Conservation (phyloP, 2,888 invertebrate species). For the Chymomyza fuscimana region DNA sequence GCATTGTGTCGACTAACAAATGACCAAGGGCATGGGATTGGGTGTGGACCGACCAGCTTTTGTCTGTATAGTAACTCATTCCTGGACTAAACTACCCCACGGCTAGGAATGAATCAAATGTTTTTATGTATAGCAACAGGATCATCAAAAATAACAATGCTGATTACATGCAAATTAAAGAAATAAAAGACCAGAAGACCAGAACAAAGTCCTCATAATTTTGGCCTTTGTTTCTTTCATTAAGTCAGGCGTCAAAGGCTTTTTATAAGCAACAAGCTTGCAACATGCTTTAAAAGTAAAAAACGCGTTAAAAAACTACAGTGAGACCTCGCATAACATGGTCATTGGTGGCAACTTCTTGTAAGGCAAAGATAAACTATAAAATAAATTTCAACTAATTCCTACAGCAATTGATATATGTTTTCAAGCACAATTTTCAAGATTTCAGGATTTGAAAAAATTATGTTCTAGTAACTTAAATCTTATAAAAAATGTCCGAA, state of each 20-base stretch:
- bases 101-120: background rate
- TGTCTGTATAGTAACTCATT: background rate
- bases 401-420: too few relatives aligned
- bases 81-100: background rate
- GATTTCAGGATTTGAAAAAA: too few relatives aligned
- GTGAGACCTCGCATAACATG: too few relatives aligned
- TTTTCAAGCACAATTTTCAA: too few relatives aligned
- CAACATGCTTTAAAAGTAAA: too few relatives aligned
- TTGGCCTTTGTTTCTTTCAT: constrained; percentile 2
- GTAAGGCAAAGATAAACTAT: too few relatives aligned
- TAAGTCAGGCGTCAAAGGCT: constrained; percentile 56
- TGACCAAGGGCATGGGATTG: constrained; percentile 12
- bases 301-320: too few relatives aligned
- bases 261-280: constrained; percentile 5
- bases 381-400: too few relatives aligned
- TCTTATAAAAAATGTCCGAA: too few relatives aligned
- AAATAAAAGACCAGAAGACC: constrained; percentile 39
- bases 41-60: background rate
- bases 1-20: constrained; percentile 36
- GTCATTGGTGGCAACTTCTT: too few relatives aligned
- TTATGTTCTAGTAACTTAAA: too few relatives aligned
- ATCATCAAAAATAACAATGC: constrained; percentile 45
- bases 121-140: constrained; percentile 5
- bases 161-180: constrained; percentile 72
- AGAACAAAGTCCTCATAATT: constrained; percentile 52